Conservation (phyloP, 64 coral and sea anemone species). For the Montipora capricornis region DNA sequence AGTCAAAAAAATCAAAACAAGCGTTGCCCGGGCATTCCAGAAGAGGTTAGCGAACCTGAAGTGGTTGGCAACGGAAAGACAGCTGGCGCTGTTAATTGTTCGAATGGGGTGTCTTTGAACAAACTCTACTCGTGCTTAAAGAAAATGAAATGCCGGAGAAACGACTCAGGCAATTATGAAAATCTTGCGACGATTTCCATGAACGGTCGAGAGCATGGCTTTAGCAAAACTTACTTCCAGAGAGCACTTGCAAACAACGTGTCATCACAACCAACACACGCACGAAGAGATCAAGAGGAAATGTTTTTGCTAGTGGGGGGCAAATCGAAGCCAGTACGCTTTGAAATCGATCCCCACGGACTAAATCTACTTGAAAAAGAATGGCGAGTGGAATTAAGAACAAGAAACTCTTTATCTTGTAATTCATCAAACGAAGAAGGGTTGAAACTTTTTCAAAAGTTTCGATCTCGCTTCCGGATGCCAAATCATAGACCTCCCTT, state of each 20-base stretch:
- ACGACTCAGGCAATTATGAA: background rate
- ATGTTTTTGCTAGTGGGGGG: constrained; percentile 67
- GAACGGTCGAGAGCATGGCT: constrained; percentile 27
- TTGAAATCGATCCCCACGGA: constrained; percentile 31
- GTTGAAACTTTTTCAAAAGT: constrained; percentile 52
- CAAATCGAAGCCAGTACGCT: constrained; percentile 75
- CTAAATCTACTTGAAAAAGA: constrained; percentile 65
- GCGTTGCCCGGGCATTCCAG: background rate
- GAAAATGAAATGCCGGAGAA: constrained; percentile 62
- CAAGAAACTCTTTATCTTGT: constrained; percentile 30
- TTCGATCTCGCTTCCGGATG: constrained; percentile 40
- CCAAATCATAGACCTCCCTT: constrained; percentile 31
- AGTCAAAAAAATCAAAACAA: constrained; percentile 16
- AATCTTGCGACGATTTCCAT: constrained; percentile 13
- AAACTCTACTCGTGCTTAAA: constrained; percentile 72
- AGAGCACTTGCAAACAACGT: constrained; percentile 31
- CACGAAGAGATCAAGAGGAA: constrained; percentile 44
- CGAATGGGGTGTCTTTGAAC: constrained; percentile 46
- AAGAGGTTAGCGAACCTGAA: background rate
- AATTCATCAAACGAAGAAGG: constrained; percentile 44
- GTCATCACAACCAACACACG: background rate
- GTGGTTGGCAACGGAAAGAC: constrained; percentile 15
- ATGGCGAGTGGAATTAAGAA: constrained; percentile 59
- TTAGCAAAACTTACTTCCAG: constrained; percentile 32
- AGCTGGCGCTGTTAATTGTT: background rate